Evolutionary conservation across 2,888 invertebrate genomes (phyloP).

Genomic region (Philonicus albiceps): DNA sequence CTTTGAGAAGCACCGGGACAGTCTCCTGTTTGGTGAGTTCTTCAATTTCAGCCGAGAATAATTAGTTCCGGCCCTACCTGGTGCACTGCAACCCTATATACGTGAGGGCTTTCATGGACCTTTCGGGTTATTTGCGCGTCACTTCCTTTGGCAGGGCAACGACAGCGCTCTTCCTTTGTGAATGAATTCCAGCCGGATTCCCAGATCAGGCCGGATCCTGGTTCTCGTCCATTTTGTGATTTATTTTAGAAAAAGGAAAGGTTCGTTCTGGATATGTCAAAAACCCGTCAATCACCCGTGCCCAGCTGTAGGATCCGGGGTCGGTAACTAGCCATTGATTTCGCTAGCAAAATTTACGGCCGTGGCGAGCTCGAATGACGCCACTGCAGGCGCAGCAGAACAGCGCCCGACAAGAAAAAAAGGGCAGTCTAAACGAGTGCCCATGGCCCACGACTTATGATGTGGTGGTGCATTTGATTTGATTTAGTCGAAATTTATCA

Average conservation of each 20-base stretch:
- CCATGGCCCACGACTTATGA: neutral
- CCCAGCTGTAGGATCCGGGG: neutral
- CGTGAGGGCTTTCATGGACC: neutral
- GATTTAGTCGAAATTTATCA: slow-evolving; percentile 53
- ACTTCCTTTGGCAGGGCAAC: neutral
- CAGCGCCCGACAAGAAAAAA: neutral
- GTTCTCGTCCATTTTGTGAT: neutral
- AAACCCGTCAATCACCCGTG: slow-evolving; percentile 4
- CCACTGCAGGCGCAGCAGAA: neutral
- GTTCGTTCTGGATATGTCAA: neutral
- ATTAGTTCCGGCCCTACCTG: slow-evolving; percentile 34
- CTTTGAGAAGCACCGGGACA: neutral
- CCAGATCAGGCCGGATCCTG: neutral
- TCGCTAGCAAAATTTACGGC: neutral
- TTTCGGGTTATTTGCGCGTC: neutral
- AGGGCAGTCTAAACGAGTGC: neutral
- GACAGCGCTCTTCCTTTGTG: neutral
- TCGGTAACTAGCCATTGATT: neutral
- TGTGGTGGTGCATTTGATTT: slow-evolving; percentile 52
- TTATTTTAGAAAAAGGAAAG: neutral
- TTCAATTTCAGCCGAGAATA: slow-evolving; percentile 24
- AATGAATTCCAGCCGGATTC: neutral
- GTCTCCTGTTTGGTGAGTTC: slow-evolving; percentile 23
- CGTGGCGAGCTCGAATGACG: neutral
- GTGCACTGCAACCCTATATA: neutral